Conservation (phyloP, 2,113 vertebrate species). For the Elanoides forficatus region DNA sequence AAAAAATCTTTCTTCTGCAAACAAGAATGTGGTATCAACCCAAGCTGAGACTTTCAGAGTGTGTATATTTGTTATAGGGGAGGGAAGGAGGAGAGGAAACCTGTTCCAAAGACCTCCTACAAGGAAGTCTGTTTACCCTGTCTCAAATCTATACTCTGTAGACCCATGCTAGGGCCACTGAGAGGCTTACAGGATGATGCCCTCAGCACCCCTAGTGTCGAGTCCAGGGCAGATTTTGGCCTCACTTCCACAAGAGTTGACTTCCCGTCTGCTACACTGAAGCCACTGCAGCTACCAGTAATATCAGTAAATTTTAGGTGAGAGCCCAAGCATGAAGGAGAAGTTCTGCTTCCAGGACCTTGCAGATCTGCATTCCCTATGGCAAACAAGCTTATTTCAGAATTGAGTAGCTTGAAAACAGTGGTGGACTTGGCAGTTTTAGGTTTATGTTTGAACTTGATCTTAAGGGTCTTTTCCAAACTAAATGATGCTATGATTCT, state of each 20-base stretch:
- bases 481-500: neutral
- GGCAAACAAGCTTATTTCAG: neutral
- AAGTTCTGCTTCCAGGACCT: neutral
- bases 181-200: neutral
- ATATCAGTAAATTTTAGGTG: neutral
- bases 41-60: neutral
- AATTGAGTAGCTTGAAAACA: neutral
- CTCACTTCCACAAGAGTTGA: neutral
- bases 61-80: neutral
- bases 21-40: neutral
- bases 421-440: neutral
- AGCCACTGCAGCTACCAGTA: neutral
- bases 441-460: neutral
- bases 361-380: neutral
- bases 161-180: accelerated
- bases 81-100: neutral
- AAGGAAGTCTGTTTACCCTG: neutral
- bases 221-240: neutral
- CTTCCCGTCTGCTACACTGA: too few species aligned
- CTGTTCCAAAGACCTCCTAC: neutral
- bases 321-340: too few species aligned
- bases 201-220: neutral
- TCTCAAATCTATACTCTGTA: neutral
- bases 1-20: neutral
- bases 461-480: neutral